Base-by-base conservation (phyloP, 2,113 vertebrate species). In the Hepsetus odoe region DNA sequence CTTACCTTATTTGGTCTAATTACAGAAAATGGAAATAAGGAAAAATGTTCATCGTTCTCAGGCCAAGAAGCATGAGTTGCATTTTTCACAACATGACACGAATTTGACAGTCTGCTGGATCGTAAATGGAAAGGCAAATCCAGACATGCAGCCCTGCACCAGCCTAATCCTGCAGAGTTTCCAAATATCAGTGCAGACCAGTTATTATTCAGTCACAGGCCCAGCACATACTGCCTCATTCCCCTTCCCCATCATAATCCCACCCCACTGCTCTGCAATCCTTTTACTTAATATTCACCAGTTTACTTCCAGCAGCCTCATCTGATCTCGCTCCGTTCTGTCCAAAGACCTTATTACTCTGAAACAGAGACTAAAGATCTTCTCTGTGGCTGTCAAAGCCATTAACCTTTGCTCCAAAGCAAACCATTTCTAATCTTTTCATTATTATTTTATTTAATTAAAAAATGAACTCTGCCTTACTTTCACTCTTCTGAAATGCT, bases 281-380 rank as follows among this genome's bases (percentile, higher is more conserved):
- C 9, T 75, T 49, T 51, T 74, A 74, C 44, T 79, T 79, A 55
- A 76, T 76, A 78, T 77, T 75, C 56, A 61, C 33, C 32, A 74
- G 72, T 55, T 40, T 28, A 46, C 53, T 75, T 33, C 30, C n/a
- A 18, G 16, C n/a, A 73, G 28, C 58, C 59, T 55, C 24, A 55
- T 75, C 20, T 68, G 62, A n/a, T 53, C 20, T n/a, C 61, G 22
- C 20, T 8, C n/a, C n/a, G 46, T 73, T 32, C 42, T 35, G 61
- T n/a, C 30, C 30, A 64, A 64, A 33, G 22, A 8, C n/a, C 24
- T 55, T 24, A 18, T 55, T 10, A 24, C 10, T 55, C 1, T 22
- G 7, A 10, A 22, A 20, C 51, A 3, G 20, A 53, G 9, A 3
- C 49, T 53, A 22, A 3, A 55, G 51, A 2, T 46, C 13, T 9